These are phyloP conservation scores for Tenualosa thibaudeaui DNA, from an alignment of 2,797 vertebrate species.

Conservation along the genomic window DNA sequence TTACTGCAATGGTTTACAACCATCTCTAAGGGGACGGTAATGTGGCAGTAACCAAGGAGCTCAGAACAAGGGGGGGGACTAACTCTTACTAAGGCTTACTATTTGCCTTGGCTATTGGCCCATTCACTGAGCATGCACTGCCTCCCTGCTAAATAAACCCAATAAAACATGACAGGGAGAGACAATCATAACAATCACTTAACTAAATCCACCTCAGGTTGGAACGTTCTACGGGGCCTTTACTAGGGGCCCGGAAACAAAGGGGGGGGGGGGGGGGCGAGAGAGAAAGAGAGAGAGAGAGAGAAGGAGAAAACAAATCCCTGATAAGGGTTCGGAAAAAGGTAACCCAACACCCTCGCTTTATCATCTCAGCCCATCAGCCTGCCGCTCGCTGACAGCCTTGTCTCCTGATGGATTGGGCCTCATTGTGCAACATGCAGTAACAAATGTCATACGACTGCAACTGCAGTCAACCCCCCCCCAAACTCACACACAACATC, in stretches of 20 bases:
- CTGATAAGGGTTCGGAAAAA: slow-evolving; percentile 21
- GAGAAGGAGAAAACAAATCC: slow-evolving; percentile 1
- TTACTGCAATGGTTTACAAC: background rate
- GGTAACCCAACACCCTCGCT: background rate
- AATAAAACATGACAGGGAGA: background rate
- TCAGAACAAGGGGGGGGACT: no score
- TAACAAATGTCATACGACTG: slow-evolving; percentile 51
- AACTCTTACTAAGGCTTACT: background rate
- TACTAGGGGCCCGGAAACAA: background rate
- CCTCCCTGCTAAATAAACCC: background rate
- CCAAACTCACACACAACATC: background rate
- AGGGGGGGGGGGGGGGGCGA: no score
- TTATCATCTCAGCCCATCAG: background rate
- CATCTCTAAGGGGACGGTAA: background rate
- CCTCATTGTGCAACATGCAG: slow-evolving; percentile 19
- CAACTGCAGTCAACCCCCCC: slow-evolving; percentile 31
- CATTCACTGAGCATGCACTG: background rate
- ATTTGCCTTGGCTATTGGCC: slow-evolving; percentile 11
- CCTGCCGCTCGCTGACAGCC: background rate
- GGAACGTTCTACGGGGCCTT: background rate
- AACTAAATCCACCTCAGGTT: background rate
- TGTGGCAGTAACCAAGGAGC: background rate
- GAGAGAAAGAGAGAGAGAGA: background rate
- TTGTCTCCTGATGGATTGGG: slow-evolving; percentile 17
- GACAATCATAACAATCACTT: slow-evolving; percentile 15